These are phyloP conservation scores for Nasonia vitripennis DNA, from an alignment of 1,140 invertebrate species.

Conservation along the genomic window DNA sequence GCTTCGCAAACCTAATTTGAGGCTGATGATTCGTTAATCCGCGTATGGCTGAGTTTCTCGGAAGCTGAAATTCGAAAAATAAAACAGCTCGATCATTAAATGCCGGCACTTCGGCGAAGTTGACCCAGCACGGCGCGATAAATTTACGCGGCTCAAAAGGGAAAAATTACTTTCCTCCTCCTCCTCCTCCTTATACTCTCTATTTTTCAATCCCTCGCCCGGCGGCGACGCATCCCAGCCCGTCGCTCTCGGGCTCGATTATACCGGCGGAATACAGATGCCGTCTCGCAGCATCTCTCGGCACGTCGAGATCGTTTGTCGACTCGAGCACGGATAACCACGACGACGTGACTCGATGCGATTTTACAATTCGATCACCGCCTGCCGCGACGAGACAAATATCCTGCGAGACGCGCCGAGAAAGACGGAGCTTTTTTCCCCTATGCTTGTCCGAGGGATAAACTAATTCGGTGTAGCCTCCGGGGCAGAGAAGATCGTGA, in stretches of 20 bases:
- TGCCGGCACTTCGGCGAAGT: not conserved
- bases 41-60: too few species aligned
- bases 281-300: slow-evolving; percentile 9
- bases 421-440: not conserved
- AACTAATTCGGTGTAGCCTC: not conserved
- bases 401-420: not conserved
- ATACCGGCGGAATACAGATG: slow-evolving; percentile 41
- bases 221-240: not conserved
- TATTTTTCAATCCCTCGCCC: slow-evolving; percentile 27
- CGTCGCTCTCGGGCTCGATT: slow-evolving; percentile 17
- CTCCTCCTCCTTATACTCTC: not conserved
- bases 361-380: slow-evolving; percentile 51
- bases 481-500: not conserved
- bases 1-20: too few species aligned
- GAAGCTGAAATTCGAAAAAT: not conserved
- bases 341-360: slow-evolving; percentile 42
- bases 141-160: not conserved
- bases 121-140: not conserved
- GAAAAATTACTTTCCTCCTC: slow-evolving; percentile 9
- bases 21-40: too few species aligned
- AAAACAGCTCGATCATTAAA: not conserved
- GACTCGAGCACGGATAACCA: slow-evolving; percentile 41
- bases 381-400: slow-evolving; percentile 3
- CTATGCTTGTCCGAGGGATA: not conserved
- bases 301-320: slow-evolving; percentile 46